Evolutionary conservation across 2,113 vertebrate species (phyloP).

Genomic region (Campylomormyrus numenius): DNA sequence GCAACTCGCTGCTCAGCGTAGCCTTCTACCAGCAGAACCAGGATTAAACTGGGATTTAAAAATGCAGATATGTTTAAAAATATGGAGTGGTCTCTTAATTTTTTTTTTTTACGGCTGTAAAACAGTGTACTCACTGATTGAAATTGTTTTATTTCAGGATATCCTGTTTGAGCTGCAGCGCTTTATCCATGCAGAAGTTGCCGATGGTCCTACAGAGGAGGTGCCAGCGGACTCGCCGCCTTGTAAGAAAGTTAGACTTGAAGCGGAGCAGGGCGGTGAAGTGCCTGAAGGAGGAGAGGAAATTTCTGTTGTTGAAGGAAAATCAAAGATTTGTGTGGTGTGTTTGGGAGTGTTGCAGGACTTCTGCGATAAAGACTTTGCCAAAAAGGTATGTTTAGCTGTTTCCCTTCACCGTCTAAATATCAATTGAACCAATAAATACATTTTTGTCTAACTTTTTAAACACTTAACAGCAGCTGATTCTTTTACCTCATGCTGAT

Average conservation of each 20-base stretch:
- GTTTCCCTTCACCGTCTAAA: background rate
- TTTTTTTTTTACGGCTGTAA: background rate
- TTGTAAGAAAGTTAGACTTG: slow-evolving; percentile 69
- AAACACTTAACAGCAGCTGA: background rate
- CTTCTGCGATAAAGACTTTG: slow-evolving; percentile 65
- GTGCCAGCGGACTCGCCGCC: slow-evolving; percentile 55
- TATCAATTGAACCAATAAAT: background rate
- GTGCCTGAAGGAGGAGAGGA: background rate
- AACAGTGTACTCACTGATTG: background rate
- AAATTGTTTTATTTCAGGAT: slow-evolving; percentile 56
- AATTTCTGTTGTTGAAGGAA: background rate
- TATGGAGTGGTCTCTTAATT: background rate
- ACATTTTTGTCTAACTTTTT: background rate
- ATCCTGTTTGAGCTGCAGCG: slow-evolving; percentile 61
- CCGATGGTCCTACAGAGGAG: slow-evolving; percentile 33
- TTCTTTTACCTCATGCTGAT: background rate
- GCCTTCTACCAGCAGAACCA: background rate
- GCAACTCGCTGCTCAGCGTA: background rate
- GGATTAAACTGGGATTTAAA: background rate
- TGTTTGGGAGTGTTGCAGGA: slow-evolving; percentile 88
- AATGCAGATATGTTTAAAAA: background rate
- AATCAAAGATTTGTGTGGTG: slow-evolving; percentile 63
- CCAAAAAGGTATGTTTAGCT: slow-evolving; percentile 64
- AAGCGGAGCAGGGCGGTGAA: slow-evolving; percentile 13
- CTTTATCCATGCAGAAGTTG: slow-evolving; percentile 53